Conservation (phyloP, 2,888 invertebrate genomes). For the Microchrysa polita region DNA sequence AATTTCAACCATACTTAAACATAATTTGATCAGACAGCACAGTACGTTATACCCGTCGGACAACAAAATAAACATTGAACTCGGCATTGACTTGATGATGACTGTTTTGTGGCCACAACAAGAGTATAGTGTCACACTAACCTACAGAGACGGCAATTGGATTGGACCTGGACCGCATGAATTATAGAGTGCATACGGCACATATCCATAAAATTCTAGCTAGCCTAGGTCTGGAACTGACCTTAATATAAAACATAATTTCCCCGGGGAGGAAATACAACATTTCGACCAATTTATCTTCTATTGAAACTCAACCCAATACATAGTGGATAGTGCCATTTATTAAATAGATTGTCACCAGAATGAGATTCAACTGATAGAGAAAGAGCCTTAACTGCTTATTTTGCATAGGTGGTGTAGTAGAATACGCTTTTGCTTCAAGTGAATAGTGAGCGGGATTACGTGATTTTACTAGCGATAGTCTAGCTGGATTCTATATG, state of each 20-base stretch:
- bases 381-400: neutral
- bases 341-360: constrained; percentile 3
- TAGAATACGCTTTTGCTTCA: too few species aligned
- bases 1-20: too few species aligned
- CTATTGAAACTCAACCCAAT: neutral
- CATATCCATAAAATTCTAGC: too few species aligned
- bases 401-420: constrained; percentile 7
- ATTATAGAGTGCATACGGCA: too few species aligned
- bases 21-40: too few species aligned
- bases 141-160: too few species aligned
- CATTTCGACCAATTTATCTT: constrained; percentile 14
- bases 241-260: constrained; percentile 23
- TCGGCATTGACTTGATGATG: constrained; percentile 25
- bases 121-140: too few species aligned
- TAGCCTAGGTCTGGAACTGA: constrained; percentile 6
- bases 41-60: too few species aligned
- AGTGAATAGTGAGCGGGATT: too few species aligned
- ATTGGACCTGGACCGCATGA: too few species aligned
- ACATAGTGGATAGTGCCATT: neutral
- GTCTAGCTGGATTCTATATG: too few species aligned
- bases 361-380: neutral
- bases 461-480: too few species aligned
- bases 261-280: constrained; percentile 15
- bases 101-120: neutral
- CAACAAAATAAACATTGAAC: constrained; percentile 4